Conservation (phyloP, 2,888 invertebrate genomes). For the Callyntrura sp. region DNA sequence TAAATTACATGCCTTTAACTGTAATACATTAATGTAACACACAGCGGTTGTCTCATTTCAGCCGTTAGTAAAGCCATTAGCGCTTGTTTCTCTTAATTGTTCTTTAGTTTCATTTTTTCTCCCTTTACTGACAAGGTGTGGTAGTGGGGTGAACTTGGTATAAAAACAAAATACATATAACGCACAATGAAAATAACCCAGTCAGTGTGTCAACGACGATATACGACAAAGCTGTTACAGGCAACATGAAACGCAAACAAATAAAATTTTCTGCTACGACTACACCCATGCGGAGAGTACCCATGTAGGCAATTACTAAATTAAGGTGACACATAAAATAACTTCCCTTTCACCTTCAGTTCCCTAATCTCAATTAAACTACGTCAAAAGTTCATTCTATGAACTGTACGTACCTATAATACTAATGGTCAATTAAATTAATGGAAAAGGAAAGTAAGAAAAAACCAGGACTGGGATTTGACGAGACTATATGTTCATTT, state of each 20-base stretch:
- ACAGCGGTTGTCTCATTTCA: not conserved
- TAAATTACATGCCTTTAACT: not conserved
- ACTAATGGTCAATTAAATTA: not conserved
- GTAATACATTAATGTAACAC: not conserved
- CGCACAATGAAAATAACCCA: not conserved
- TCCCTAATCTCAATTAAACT: not conserved
- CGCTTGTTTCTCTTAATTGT: too few relatives aligned
- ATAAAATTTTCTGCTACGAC: not conserved
- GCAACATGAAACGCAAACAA: not conserved
- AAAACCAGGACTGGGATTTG: not conserved
- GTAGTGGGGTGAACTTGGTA: conserved; percentile 8
- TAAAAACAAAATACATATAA: too few relatives aligned
- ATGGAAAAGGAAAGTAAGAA: conserved; percentile 24
- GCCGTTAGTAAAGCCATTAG: not conserved
- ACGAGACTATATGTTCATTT: not conserved
- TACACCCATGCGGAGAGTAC: not conserved
- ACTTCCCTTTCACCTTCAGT: conserved; percentile 44
- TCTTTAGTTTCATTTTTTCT: too few relatives aligned
- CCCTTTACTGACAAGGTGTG: conserved; percentile 3
- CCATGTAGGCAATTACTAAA: not conserved
- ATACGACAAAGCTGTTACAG: not conserved
- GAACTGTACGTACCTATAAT: not conserved
- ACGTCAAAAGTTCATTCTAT: conserved; percentile 8
- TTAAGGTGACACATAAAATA: conserved; percentile 45
- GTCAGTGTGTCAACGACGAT: not conserved